Evolutionary conservation across 2,888 invertebrate species (phyloP).

Genomic region (Anodontia alba): DNA sequence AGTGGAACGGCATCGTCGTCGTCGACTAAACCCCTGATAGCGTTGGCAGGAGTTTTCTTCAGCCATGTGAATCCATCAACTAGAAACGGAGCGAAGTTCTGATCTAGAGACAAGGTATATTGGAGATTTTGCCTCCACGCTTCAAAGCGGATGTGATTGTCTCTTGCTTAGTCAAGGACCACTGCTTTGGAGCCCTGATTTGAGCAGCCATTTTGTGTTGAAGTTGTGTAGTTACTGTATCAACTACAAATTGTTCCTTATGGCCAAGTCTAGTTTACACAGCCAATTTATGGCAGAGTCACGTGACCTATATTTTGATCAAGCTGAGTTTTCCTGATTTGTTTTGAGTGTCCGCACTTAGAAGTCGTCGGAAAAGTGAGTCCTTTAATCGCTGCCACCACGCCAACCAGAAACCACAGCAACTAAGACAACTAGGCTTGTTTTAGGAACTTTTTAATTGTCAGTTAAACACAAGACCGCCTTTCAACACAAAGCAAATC

Average conservation of each 20-base stretch:
- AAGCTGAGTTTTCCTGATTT: no score
- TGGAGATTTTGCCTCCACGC: slow-evolving; percentile 51
- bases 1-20: slow-evolving; percentile 41
- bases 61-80: slow-evolving; percentile 38
- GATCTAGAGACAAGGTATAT: slow-evolving; percentile 50
- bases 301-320: no score
- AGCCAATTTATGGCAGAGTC: no score
- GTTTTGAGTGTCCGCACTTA: no score
- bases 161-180: slow-evolving; percentile 37
- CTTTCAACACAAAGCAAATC: no score
- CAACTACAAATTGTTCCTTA: background rate
- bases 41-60: slow-evolving; percentile 35
- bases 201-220: slow-evolving; percentile 3
- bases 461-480: no score
- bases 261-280: no score
- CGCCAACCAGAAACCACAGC: no score
- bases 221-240: background rate
- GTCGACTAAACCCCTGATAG: slow-evolving; percentile 41
- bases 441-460: no score
- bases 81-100: slow-evolving; percentile 45
- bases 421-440: no score
- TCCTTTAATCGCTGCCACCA: no score
- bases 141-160: slow-evolving; percentile 54
- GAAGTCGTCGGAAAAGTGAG: no score
- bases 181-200: slow-evolving; percentile 53